Evolutionary conservation across 2,888 invertebrate genomes (phyloP).

Genomic region (Cryptocheilus praepositus): DNA sequence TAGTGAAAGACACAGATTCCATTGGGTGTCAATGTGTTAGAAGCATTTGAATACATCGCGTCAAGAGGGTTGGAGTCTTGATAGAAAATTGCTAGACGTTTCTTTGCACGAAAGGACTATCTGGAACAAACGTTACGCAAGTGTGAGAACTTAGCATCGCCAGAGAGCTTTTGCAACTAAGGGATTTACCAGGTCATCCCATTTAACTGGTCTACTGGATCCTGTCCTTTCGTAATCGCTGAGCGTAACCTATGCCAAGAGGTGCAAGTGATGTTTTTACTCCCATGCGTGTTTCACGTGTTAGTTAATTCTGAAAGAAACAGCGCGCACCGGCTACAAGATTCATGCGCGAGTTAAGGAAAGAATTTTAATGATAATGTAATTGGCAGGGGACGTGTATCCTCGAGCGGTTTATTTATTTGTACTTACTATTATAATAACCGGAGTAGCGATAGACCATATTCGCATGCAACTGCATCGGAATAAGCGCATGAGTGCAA

Average conservation of each 20-base stretch:
- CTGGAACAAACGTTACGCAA: constrained; percentile 42
- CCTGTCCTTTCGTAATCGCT: constrained; percentile 48
- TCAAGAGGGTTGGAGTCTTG: constrained; percentile 12
- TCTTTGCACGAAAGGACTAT: constrained; percentile 16
- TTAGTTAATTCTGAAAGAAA: not conserved
- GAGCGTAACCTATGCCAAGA: constrained; percentile 39
- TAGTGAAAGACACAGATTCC: not conserved
- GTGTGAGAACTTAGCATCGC: constrained; percentile 45
- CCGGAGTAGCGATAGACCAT: too few relatives aligned
- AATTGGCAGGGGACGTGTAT: constrained; percentile 14
- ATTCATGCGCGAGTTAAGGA: not conserved
- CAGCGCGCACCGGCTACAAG: not conserved
- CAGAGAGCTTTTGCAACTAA: constrained; percentile 50
- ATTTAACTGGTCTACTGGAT: constrained; percentile 47
- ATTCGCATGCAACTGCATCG: too few relatives aligned
- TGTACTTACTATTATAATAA: not conserved
- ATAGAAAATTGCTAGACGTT: constrained; percentile 11
- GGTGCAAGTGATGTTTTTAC: constrained; percentile 29
- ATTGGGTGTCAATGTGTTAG: too few relatives aligned
- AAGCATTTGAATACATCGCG: not conserved
- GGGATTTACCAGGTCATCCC: constrained; percentile 52
- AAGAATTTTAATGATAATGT: constrained; percentile 28
- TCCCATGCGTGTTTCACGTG: not conserved
- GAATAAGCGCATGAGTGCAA: constrained; percentile 12
- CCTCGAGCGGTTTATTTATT: not conserved